Conservation (phyloP, 1,140 invertebrate genomes). For the Trypoxylus dichotomus region DNA sequence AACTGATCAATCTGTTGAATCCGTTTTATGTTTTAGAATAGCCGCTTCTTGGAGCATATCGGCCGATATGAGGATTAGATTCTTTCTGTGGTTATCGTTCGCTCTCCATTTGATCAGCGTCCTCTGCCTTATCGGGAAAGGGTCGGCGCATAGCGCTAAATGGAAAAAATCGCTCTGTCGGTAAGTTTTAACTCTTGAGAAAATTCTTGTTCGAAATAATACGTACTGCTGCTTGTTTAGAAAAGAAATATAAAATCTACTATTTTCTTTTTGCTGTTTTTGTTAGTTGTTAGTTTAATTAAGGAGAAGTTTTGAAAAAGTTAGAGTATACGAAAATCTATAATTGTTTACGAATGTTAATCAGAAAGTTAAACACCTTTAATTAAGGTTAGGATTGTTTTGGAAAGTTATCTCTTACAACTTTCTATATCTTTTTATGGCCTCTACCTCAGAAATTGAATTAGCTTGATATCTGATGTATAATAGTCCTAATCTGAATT, state of each 20-base stretch:
- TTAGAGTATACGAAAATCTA: neutral
- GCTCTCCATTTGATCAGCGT: neutral
- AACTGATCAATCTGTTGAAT: conserved; percentile 10
- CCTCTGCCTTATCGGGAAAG: neutral
- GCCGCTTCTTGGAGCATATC: neutral
- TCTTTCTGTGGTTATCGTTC: conserved; percentile 3
- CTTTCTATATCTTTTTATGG: too few species aligned
- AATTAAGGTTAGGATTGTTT: too few species aligned
- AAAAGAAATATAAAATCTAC: neutral
- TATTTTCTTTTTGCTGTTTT: too few species aligned
- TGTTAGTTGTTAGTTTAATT: neutral
- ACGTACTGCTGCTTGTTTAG: neutral
- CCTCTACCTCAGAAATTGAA: too few species aligned
- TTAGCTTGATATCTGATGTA: too few species aligned
- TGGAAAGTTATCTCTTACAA: too few species aligned
- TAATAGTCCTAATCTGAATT: too few species aligned
- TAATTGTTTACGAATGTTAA: neutral
- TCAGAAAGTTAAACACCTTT: too few species aligned
- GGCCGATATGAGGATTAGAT: neutral
- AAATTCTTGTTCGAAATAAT: neutral
- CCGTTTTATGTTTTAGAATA: neutral
- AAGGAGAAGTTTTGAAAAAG: neutral
- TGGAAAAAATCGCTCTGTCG: conserved; percentile 4
- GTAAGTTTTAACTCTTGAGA: neutral
- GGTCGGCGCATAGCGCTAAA: neutral